Percentiles rank a stretch among this genome's conserved stretches.
Conservation (phyloP, 2,797 vertebrate genomes). For the Amazonetta brasiliensis region DNA sequence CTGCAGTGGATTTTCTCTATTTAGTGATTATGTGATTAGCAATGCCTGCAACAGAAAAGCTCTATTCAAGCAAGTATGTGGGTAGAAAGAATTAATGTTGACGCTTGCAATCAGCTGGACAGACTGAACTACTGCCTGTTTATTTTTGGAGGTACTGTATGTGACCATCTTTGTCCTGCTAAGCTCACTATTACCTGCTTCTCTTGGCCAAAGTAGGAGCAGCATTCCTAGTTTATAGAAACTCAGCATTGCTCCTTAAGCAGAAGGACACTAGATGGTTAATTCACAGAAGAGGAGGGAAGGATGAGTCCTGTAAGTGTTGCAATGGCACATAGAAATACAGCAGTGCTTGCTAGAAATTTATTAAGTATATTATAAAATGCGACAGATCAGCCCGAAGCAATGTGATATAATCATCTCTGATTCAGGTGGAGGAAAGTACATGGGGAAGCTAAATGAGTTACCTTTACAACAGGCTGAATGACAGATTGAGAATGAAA, state of each 20-base stretch:
- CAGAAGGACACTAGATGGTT: background rate
- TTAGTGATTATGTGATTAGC: background rate
- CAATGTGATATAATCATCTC: background rate
- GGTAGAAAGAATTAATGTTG: background rate
- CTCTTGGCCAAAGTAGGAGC: background rate
- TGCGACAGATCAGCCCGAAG: background rate
- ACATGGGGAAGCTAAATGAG: background rate
- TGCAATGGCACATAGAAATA: background rate
- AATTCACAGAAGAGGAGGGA: background rate
- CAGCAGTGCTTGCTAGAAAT: background rate
- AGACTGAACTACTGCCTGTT: background rate
- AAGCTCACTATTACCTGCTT: background rate
- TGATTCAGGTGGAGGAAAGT: background rate
- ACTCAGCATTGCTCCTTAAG: background rate
- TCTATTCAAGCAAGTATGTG: background rate
- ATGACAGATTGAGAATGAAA: background rate
- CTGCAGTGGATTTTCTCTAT: background rate
- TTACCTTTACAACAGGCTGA: background rate
- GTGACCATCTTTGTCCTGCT: background rate
- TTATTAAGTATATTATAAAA: background rate
- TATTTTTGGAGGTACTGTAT: fast-evolving
- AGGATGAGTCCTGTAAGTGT: background rate
- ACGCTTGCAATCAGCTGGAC: background rate
- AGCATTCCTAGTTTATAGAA: background rate
- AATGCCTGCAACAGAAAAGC: background rate